Base-by-base conservation (phyloP, 2,113 vertebrate species). In the Nyctibius bracteatus region DNA sequence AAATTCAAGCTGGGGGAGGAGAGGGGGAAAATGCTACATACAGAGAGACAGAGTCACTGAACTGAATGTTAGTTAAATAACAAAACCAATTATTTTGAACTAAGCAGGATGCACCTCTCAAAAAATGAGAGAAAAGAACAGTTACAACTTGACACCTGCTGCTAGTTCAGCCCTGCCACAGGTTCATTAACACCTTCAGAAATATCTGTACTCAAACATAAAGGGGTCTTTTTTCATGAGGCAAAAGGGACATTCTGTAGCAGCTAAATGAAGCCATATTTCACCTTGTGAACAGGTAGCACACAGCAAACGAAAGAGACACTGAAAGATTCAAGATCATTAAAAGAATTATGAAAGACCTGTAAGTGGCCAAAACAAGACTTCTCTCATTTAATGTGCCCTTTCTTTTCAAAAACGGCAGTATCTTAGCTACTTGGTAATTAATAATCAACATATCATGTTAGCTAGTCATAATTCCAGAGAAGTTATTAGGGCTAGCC, bases 351-450 rank as follows among this genome's bases (percentile, higher is more conserved):
- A 86, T 61, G 51, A 70, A 71, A 67, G 39, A 80, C 14, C 33
- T 71, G 33, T 68, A 96, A 90, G 62, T 86, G 54, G 77, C 67
- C 94, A 57, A 12, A 67, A 92, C 54, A 97, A 97, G 62, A 66
- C 35, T 95, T 96, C 59, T 88, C 54, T 91, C 77, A 87, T 81
- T 74, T 93, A 82, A 61, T 86, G 47, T 92, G 67, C 84, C 23
- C 43, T 91, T 94, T 86, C 49, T 70, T 80, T 94, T 90, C 73
- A 88, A 95, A 95, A 94, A 46, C 89, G 52, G 20, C 30, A 78
- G 66, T 88, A 94, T 91, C 65, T n/a, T 77, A 39, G 71, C 57
- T 88, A 86, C 58, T 82, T 87, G 6, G 57, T 94, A 82, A 87
- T 88, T 94, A 94, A 65, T 78, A 90, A 96, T 91, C 14, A 12